Evolutionary conservation across 2,888 invertebrate species (phyloP), one percentile per base, ranked within the genome.

Genomic region (Dasypogon diadema): DNA sequence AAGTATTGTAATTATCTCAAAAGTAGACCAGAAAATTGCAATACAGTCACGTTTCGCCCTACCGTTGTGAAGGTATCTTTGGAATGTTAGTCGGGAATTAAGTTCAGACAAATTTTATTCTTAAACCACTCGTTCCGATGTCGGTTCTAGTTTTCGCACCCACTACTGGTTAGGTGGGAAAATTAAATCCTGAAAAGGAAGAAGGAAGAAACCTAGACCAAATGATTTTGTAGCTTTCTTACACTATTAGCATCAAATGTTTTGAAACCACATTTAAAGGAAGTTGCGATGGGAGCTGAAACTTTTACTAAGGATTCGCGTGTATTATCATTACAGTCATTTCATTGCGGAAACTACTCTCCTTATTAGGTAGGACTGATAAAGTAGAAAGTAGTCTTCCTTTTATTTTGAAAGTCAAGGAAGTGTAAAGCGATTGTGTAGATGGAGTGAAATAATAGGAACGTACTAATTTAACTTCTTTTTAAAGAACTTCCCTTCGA

Each of bases 1-100:
- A 65, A 65, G 65, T 65, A 65, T 65, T 65, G 65, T 65, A 65
- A 65, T 65, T 65, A 65, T 65, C 46, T 65, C 48, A n/a, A 46
- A 65, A 65, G 65, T 65, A 65, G 65, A 65, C 65, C 48, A 65
- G 65, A 65, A 65, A 63, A 65, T 24, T 65, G 65, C 65, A 65
- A 65, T 65, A 65, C 65, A 65, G 65, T 65, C 65, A 65, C 65
- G 65, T 65, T 46, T 24, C 24, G 22, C 16, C 6, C 65, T 37
- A 42, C 24, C n/a, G 26, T 46, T 8, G 51, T 14, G 21, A 5
- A 8, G 18, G 12, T 51, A 51, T 42, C 42, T 42, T 42, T 12
- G 51, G 51, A 18, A 16, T 16, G 18, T 18, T 51, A 51, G 21
- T 8, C n/a, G 12, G 12, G 51, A 18, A 51, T 51, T 51, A 51